Conservation (phyloP, 2,797 vertebrate genomes). For the Notamacropus eugenii region DNA sequence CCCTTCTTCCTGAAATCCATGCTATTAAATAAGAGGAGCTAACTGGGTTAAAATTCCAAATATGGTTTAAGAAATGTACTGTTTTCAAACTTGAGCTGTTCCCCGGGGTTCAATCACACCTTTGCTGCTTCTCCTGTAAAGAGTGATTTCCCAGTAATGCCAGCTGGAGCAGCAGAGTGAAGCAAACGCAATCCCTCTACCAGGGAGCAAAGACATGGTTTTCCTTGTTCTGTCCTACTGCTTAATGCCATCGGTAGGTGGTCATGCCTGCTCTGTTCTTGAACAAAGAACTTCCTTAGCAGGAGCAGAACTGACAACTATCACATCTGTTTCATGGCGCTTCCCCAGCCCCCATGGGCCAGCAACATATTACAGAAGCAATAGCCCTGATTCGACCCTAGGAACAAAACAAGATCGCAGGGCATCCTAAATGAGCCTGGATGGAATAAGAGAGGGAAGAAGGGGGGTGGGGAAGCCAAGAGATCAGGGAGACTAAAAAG, state of each 20-base stretch:
- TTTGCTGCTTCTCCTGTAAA: background rate
- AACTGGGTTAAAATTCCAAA: background rate
- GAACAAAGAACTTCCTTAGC: constrained; percentile 60
- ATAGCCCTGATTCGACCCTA: background rate
- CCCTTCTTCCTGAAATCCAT: background rate
- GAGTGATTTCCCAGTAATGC: background rate
- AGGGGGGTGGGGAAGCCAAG: background rate
- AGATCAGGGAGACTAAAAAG: rapidly evolving
- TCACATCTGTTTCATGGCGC: constrained; percentile 55
- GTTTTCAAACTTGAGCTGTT: constrained; percentile 20
- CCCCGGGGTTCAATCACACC: background rate
- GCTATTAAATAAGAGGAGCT: background rate
- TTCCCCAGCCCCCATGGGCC: constrained; percentile 10
- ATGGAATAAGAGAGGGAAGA: background rate
- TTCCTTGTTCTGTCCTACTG: constrained; percentile 12
- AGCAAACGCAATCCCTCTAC: background rate
- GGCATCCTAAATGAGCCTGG: background rate
- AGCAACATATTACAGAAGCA: rapidly evolving
- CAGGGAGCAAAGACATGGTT: background rate
- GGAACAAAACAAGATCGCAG: background rate
- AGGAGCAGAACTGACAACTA: constrained; percentile 33
- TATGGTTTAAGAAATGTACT: background rate
- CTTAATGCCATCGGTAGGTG: constrained; percentile 54
- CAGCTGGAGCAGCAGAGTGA: constrained; percentile 5
- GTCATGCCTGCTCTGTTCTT: constrained; percentile 57